phyloP scores from a whole-genome alignment of 2,888 invertebrate species.

The Orthosia gracilis region DNA sequence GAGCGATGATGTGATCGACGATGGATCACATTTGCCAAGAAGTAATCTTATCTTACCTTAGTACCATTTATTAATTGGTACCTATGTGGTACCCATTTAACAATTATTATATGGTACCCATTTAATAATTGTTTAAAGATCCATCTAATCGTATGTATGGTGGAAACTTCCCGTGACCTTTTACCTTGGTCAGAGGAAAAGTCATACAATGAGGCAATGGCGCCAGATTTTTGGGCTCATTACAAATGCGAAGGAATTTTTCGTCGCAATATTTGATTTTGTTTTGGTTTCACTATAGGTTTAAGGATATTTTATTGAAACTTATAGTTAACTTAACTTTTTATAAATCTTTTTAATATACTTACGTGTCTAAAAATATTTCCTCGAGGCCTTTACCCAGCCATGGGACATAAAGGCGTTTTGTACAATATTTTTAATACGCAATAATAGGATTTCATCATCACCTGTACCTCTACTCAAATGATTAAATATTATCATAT shows the following conservation, averaged over 20 bases:
- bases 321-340: background rate
- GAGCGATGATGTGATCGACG: background rate
- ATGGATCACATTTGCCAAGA: too few relatives aligned
- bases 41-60: background rate
- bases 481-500: background rate
- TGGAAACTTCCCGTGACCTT: too few relatives aligned
- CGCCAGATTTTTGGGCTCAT: background rate
- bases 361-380: too few relatives aligned
- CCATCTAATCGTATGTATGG: too few relatives aligned
- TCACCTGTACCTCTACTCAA: background rate
- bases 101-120: too few relatives aligned
- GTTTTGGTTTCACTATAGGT: background rate
- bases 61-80: too few relatives aligned
- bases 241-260: background rate
- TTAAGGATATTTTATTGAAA: background rate
- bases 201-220: background rate
- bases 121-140: background rate
- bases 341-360: too few relatives aligned
- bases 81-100: too few relatives aligned
- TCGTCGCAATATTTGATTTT: background rate
- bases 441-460: background rate
- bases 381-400: too few relatives aligned
- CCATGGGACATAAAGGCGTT: too few relatives aligned
- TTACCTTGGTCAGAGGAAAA: background rate
- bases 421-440: background rate